Conservation (phyloP, 2,113 vertebrate species). For the Rhinichthys klamathensis region DNA sequence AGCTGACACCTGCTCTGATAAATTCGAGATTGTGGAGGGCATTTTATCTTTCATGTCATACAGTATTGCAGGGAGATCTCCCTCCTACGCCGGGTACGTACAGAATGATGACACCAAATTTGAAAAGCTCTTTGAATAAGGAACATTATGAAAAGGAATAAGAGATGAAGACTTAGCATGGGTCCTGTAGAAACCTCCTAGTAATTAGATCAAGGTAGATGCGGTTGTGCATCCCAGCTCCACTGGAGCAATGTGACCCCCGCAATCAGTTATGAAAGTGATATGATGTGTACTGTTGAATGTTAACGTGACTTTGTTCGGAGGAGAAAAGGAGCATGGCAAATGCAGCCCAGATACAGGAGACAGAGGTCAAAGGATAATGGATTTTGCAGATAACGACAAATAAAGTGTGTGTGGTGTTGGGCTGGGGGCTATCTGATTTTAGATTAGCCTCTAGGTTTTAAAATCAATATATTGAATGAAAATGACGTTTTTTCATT, state of each 20-base stretch:
- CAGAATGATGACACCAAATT: slow-evolving; percentile 39
- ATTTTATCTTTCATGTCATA: slow-evolving; percentile 23
- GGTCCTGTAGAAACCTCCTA: slow-evolving; percentile 14
- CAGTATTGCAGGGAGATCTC: slow-evolving; percentile 28
- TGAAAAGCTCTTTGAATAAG: slow-evolving; percentile 48
- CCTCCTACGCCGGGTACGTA: slow-evolving; percentile 6
- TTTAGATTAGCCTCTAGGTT: not conserved
- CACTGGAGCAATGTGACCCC: slow-evolving; percentile 2
- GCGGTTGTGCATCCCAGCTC: not conserved
- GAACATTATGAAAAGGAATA: slow-evolving; percentile 53
- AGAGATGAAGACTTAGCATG: slow-evolving; percentile 39
- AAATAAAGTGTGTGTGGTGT: too few relatives aligned
- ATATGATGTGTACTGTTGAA: not conserved
- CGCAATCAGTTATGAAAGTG: not conserved
- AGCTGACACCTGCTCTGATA: slow-evolving; percentile 26
- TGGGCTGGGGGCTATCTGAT: not conserved
- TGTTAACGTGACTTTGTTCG: not conserved
- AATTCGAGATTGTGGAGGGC: slow-evolving; percentile 1
- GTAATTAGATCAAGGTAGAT: slow-evolving; percentile 43
- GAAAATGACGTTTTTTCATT: not conserved
- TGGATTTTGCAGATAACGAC: not conserved
- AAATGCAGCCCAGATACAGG: not conserved
- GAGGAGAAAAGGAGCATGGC: not conserved
- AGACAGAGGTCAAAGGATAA: not conserved
- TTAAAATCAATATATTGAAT: not conserved